These are phyloP conservation scores for Oscheius sp. DNA, from an alignment of 2,888 invertebrate species.

Conservation along the genomic window DNA sequence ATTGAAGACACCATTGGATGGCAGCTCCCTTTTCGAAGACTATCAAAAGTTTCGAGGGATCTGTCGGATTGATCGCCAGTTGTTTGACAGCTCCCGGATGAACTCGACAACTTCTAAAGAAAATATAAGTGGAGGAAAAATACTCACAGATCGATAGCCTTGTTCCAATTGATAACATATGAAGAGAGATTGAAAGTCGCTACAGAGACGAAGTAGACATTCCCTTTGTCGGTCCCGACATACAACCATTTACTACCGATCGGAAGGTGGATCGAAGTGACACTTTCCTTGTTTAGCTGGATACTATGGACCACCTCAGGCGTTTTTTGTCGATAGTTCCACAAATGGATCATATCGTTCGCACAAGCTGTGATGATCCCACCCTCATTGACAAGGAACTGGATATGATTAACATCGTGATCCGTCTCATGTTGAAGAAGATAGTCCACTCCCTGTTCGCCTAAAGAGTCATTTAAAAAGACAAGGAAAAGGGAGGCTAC, in stretches of 20 bases:
- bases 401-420: slow-evolving; percentile 84
- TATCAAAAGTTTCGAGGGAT: slow-evolving; percentile 80
- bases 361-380: slow-evolving; percentile 92
- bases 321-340: slow-evolving; percentile 87
- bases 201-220: slow-evolving; percentile 95
- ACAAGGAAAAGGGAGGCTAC: slow-evolving; percentile 11
- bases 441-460: slow-evolving; percentile 91
- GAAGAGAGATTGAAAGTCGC: slow-evolving; percentile 95
- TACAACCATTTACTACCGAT: slow-evolving; percentile 98
- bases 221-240: slow-evolving; percentile 95
- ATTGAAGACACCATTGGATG: slow-evolving; percentile 93
- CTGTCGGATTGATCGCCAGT: slow-evolving; percentile 94
- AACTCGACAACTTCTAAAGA: slow-evolving; percentile 77
- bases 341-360: slow-evolving; percentile 93
- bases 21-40: slow-evolving; percentile 93
- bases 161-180: slow-evolving; percentile 99
- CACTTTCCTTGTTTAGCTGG: slow-evolving; percentile 85
- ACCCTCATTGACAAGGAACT: slow-evolving; percentile 96
- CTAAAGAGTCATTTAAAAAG: slow-evolving; percentile 26
- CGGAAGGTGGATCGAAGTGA: slow-evolving; percentile 92
- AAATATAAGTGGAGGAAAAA: neutral
- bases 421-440: slow-evolving; percentile 82
- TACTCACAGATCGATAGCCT: slow-evolving; percentile 93
- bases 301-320: slow-evolving; percentile 85
- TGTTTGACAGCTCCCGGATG: slow-evolving; percentile 96